Percentiles rank a stretch among this genome's conserved stretches.
Conservation (phyloP, 2,888 invertebrate species). For the Lepas anatifera region DNA sequence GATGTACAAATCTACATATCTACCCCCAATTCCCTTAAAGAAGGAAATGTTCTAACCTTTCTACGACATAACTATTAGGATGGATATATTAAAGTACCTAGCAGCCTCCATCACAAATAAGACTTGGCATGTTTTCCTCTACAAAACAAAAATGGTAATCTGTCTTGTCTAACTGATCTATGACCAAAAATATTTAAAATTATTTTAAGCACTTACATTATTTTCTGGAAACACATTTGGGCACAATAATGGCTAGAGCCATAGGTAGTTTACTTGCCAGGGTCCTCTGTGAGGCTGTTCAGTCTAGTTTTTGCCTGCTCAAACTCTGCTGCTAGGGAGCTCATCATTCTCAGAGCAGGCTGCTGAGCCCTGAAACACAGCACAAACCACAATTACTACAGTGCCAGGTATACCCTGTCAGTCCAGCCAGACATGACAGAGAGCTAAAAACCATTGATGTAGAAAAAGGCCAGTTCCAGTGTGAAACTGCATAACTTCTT, state of each 20-base stretch:
- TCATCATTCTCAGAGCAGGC: neutral
- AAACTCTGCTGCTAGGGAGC: neutral
- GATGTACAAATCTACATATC: neutral
- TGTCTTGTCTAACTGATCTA: too few species aligned
- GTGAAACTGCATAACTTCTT: neutral
- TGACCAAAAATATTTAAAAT: too few species aligned
- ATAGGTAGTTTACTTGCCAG: neutral
- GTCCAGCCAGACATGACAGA: neutral
- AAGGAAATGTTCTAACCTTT: conserved; percentile 10
- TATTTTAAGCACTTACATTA: too few species aligned
- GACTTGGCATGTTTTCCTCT: too few species aligned
- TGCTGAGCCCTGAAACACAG: neutral
- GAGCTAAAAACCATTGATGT: neutral
- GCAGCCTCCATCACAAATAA: neutral
- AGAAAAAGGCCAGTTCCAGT: neutral
- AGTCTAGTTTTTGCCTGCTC: neutral
- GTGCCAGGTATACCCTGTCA: neutral
- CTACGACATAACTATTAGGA: conserved; percentile 14
- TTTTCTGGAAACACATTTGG: neutral
- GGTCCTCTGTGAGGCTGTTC: neutral
- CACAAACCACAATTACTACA: too few species aligned
- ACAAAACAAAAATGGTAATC: too few species aligned
- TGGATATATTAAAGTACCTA: conserved; percentile 16
- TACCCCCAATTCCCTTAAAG: too few species aligned
- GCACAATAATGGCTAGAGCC: neutral